These are phyloP conservation scores for Meloe dianella DNA, from an alignment of 2,888 invertebrate genomes.

Conservation along the genomic window DNA sequence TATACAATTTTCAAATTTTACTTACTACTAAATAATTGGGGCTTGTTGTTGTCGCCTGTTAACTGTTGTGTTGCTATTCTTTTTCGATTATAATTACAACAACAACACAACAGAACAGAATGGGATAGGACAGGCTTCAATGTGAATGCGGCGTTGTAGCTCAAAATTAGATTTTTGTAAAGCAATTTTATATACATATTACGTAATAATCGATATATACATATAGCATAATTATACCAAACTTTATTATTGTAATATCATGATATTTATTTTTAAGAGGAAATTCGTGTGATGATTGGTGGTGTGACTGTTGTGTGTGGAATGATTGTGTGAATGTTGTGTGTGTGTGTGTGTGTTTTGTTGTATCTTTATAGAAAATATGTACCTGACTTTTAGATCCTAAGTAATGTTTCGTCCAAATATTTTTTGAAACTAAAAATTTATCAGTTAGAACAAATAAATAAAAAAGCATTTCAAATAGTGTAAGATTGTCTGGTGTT, in stretches of 20 bases:
- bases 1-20: background rate
- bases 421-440: slow-evolving; percentile 41
- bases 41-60: too few species aligned
- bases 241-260: slow-evolving; percentile 14
- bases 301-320: background rate
- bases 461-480: slow-evolving; percentile 18
- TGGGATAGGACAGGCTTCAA: background rate
- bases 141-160: background rate
- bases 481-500: background rate
- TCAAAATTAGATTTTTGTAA: slow-evolving; percentile 10
- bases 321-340: slow-evolving; percentile 1
- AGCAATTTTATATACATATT: slow-evolving; percentile 5
- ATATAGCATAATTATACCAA: slow-evolving; percentile 20
- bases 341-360: slow-evolving; percentile 13
- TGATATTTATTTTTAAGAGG: slow-evolving; percentile 14
- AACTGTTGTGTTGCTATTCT: background rate
- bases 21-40: background rate
- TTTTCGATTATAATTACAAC: background rate
- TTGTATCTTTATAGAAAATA: slow-evolving; percentile 29
- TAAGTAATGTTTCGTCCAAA: slow-evolving; percentile 41
- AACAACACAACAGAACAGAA: background rate
- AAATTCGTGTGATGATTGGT: background rate
- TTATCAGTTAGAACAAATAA: slow-evolving; percentile 18
- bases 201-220: background rate
- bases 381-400: slow-evolving; percentile 43